These are phyloP conservation scores for Drosophila sp. DNA, from an alignment of 1,140 invertebrate genomes.

Conservation along the genomic window DNA sequence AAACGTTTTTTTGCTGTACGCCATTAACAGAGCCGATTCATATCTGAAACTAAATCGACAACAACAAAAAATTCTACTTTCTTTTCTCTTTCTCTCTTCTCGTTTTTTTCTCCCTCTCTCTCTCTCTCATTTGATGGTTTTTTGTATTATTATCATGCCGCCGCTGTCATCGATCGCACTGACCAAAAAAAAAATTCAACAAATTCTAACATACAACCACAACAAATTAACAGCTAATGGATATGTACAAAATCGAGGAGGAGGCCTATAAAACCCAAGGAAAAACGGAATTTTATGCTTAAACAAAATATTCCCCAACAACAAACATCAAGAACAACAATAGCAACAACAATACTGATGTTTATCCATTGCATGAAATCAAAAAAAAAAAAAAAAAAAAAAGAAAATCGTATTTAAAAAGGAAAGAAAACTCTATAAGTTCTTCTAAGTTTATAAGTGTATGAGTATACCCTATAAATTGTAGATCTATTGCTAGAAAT, in stretches of 20 bases:
- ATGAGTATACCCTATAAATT: slow-evolving; percentile 22
- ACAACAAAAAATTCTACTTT: slow-evolving; percentile 25
- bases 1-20: slow-evolving; percentile 34
- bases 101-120: slow-evolving; percentile 3
- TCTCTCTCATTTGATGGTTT: slow-evolving; percentile 28
- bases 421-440: slow-evolving; percentile 23
- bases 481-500: slow-evolving; percentile 48
- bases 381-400: slow-evolving; percentile 10
- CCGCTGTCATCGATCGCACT: slow-evolving; percentile 35
- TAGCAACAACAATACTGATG: slow-evolving; percentile 10
- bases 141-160: slow-evolving; percentile 57
- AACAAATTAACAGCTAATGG: slow-evolving; percentile 89
- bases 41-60: slow-evolving; percentile 8
- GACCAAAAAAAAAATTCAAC: slow-evolving; percentile 3
- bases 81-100: slow-evolving; percentile 12
- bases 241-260: slow-evolving; percentile 98
- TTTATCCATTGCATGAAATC: slow-evolving; percentile 11
- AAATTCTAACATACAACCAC: slow-evolving; percentile 31
- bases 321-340: slow-evolving; percentile 18
- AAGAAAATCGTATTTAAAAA: slow-evolving; percentile 34
- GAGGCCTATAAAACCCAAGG: slow-evolving; percentile 95
- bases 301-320: slow-evolving; percentile 68
- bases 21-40: slow-evolving; percentile 19
- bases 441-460: slow-evolving; percentile 19
- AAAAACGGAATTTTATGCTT: slow-evolving; percentile 95